Conservation (phyloP, 2,113 vertebrate genomes). For the Nymphicus hollandicus region DNA sequence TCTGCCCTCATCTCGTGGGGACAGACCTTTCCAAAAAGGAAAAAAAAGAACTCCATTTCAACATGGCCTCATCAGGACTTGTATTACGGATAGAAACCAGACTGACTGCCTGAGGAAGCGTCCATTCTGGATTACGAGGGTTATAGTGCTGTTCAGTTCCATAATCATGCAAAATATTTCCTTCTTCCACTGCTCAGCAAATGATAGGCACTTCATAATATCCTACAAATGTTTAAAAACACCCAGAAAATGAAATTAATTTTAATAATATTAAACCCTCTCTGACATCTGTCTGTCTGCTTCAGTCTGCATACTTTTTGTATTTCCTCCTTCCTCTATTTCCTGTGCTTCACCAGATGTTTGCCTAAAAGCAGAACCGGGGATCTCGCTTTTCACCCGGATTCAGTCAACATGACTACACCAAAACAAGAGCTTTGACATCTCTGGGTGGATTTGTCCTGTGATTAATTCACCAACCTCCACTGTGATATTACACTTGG, state of each 20-base stretch:
- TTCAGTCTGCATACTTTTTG: not conserved
- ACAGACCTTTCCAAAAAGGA: not conserved
- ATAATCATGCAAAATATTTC: not conserved
- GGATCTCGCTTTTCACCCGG: not conserved
- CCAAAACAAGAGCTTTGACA: not conserved
- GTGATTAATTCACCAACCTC: not conserved
- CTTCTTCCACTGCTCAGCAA: not conserved
- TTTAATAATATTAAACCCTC: not conserved
- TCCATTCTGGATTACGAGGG: not conserved
- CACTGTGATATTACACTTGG: not conserved
- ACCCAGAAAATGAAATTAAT: not conserved
- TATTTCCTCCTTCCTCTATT: not conserved
- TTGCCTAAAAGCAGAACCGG: not conserved
- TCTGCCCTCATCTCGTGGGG: not conserved
- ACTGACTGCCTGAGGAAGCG: not conserved
- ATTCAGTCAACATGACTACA: not conserved
- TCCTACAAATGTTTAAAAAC: not conserved
- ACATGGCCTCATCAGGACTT: not conserved
- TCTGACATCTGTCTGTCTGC: not conserved
- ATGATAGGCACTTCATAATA: not conserved
- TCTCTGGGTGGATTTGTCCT: not conserved
- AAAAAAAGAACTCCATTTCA: not conserved
- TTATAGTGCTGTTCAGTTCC: not conserved
- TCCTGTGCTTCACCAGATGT: not conserved
- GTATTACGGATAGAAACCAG: not conserved